phyloP scores from a whole-genome alignment of 2,797 vertebrate species.

The Amniataba percoides region DNA sequence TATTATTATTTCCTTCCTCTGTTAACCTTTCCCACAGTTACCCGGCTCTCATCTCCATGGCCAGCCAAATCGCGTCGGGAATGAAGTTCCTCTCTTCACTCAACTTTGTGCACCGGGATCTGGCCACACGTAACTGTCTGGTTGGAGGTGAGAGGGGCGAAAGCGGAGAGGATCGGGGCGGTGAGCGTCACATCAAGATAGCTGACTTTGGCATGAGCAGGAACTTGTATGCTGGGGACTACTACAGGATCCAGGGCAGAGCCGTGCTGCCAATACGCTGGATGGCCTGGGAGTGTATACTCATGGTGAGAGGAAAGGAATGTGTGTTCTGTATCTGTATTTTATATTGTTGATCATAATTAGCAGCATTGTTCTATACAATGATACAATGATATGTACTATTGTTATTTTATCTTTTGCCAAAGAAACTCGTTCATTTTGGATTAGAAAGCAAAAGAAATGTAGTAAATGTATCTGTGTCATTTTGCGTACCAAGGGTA shows the following conservation, averaged over 20 bases:
- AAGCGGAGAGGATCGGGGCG: constrained; percentile 81
- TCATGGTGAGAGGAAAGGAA: constrained; percentile 87
- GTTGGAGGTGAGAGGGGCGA: constrained; percentile 90
- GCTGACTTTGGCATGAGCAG: constrained; percentile 97
- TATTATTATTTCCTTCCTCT: not conserved
- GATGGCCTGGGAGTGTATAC: constrained; percentile 99
- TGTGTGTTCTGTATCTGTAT: not conserved
- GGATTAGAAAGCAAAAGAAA: not conserved
- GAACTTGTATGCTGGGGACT: constrained; percentile 92
- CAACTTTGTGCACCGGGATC: constrained; percentile 95
- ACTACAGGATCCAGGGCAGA: constrained; percentile 94
- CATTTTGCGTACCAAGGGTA: constrained; percentile 84
- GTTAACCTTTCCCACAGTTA: constrained; percentile 81
- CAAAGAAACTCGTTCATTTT: not conserved
- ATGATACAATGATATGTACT: not conserved
- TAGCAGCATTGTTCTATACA: not conserved
- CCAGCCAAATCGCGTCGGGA: constrained; percentile 92
- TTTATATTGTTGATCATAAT: not conserved
- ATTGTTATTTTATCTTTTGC: no score
- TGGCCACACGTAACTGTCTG: constrained; percentile 94
- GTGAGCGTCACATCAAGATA: constrained; percentile 93
- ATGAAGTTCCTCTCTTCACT: constrained; percentile 94
- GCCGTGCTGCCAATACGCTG: constrained; percentile 96
- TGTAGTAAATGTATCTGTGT: not conserved
- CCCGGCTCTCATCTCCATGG: constrained; percentile 90